These are phyloP conservation scores for Pygoscelis adeliae DNA, from an alignment of 2,113 vertebrate genomes.

Conservation along the genomic window DNA sequence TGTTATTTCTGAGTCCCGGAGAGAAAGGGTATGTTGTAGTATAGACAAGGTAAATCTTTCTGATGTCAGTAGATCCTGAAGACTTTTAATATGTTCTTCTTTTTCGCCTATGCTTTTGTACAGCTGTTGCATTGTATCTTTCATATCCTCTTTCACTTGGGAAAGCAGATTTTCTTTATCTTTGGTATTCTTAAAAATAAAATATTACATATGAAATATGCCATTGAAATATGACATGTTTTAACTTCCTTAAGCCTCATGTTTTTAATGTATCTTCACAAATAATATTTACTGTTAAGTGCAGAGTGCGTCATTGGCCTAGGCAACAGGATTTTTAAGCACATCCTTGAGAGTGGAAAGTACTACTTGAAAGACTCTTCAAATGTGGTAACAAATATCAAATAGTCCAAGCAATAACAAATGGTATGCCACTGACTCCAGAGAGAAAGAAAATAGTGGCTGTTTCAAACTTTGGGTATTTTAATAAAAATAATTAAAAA, in stretches of 20 bases:
- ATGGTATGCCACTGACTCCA: background rate
- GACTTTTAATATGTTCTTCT: constrained; percentile 24
- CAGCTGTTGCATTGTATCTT: constrained; percentile 29
- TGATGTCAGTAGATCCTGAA: background rate
- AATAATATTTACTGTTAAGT: background rate
- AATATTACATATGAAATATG: background rate
- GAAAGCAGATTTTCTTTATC: constrained; percentile 57
- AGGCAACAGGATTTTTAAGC: background rate
- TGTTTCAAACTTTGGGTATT: background rate
- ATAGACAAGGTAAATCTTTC: background rate
- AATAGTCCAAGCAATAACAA: background rate
- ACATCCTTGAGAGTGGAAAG: background rate
- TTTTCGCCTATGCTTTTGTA: background rate
- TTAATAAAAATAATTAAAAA: background rate
- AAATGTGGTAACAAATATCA: background rate
- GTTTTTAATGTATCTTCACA: background rate
- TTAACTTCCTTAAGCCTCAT: background rate
- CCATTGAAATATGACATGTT: background rate
- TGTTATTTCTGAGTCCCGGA: constrained; percentile 33
- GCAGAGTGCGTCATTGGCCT: background rate
- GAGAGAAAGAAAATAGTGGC: background rate
- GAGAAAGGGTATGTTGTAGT: constrained; percentile 42
- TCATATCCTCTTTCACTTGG: constrained; percentile 49
- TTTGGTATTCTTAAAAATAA: constrained; percentile 65
- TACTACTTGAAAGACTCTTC: background rate